Conservation (phyloP, 2,113 vertebrate species). For the Rhinolophus sinicus region DNA sequence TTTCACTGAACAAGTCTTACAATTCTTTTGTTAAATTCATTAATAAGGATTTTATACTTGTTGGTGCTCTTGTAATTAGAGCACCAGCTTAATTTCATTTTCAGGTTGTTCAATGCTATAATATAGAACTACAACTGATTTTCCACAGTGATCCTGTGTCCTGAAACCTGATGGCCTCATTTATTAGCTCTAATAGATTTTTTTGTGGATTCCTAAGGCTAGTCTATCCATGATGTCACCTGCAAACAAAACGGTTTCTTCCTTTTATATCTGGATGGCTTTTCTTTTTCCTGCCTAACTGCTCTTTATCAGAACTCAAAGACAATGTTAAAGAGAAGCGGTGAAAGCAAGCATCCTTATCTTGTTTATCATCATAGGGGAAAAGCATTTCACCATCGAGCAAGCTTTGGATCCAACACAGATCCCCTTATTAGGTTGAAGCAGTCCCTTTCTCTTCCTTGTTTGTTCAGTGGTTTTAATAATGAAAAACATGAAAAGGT, state of each 20-base stretch:
- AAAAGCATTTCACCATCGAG: background rate
- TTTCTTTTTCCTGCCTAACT: background rate
- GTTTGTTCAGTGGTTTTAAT: background rate
- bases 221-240: background rate
- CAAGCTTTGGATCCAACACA: background rate
- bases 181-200: background rate
- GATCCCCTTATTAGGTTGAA: background rate
- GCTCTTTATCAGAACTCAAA: background rate
- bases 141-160: background rate
- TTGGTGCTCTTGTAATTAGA: background rate
- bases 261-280: background rate
- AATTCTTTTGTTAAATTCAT: background rate
- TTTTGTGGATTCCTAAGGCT: background rate
- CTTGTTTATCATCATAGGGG: background rate
- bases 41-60: background rate
- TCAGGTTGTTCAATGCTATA: background rate
- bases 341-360: background rate
- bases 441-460: background rate
- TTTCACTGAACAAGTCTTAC: background rate
- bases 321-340: background rate
- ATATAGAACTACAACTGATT: background rate
- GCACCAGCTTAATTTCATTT: background rate
- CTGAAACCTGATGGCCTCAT: background rate
- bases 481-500: background rate
- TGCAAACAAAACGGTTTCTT: background rate